Conservation (phyloP, 2,888 invertebrate species). For the Metallyticus violacea region DNA sequence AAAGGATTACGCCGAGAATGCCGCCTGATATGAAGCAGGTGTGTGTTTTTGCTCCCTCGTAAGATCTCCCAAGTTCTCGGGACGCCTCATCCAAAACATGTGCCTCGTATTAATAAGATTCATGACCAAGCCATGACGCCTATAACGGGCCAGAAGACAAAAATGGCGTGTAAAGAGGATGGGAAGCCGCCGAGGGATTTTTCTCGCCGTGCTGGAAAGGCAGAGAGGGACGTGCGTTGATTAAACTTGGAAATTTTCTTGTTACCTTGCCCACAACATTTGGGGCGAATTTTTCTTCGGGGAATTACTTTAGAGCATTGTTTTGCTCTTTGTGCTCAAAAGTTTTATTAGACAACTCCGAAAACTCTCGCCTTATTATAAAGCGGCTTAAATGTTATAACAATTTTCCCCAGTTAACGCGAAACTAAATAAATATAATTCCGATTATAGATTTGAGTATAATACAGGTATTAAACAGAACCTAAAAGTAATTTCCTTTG, state of each 20-base stretch:
- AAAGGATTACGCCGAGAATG: not conserved
- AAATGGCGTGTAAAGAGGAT: not conserved
- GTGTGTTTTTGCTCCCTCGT: not conserved
- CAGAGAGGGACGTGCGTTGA: not conserved
- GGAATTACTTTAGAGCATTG: not conserved
- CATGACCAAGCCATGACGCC: not conserved
- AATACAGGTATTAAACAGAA: too few species aligned
- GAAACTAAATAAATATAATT: too few species aligned
- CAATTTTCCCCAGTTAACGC: too few species aligned
- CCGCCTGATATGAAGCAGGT: not conserved
- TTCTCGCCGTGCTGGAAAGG: not conserved
- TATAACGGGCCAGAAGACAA: not conserved
- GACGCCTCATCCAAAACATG: too few species aligned
- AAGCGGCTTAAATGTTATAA: too few species aligned
- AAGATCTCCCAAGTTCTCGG: not conserved
- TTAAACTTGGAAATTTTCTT: not conserved
- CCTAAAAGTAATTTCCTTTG: too few species aligned
- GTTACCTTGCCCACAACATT: not conserved
- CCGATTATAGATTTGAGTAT: too few species aligned
- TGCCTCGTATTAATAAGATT: not conserved
- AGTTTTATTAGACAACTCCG: not conserved
- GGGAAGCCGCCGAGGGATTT: not conserved
- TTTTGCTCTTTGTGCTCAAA: not conserved
- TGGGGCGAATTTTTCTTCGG: not conserved
- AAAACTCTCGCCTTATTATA: too few species aligned